phyloP scores from a whole-genome alignment of 2,113 vertebrate species.

The Castor canadensis region DNA sequence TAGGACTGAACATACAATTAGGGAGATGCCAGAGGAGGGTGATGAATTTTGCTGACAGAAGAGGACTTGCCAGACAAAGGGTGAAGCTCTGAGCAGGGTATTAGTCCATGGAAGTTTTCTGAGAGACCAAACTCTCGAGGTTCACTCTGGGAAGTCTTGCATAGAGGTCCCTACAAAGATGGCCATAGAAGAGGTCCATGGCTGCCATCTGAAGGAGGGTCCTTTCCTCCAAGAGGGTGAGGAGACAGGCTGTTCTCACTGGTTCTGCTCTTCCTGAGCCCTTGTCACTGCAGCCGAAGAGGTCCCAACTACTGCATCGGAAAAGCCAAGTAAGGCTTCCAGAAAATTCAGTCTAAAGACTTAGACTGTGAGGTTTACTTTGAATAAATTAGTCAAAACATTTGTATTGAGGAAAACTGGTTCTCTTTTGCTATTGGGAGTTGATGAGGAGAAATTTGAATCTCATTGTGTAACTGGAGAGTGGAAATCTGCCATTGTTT shows the following conservation, averaged over 20 bases:
- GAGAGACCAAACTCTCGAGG: background rate
- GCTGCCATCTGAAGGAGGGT: no score
- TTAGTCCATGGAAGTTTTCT: background rate
- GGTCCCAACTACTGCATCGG: no score
- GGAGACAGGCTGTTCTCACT: fast-evolving
- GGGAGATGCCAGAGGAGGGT: background rate
- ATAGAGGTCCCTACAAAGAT: no score
- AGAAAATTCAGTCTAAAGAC: fast-evolving
- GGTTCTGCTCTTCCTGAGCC: background rate
- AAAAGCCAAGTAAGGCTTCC: background rate
- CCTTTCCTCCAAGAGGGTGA: fast-evolving
- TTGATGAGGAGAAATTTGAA: background rate
- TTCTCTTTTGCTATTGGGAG: background rate
- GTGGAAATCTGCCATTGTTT: fast-evolving
- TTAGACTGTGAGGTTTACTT: background rate
- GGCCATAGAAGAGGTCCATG: background rate
- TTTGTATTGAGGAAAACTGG: background rate
- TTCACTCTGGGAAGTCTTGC: fast-evolving
- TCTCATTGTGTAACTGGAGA: fast-evolving
- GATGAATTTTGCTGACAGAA: background rate
- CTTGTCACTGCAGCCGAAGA: background rate
- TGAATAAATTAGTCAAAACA: background rate
- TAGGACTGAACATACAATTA: fast-evolving
- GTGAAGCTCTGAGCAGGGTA: background rate
- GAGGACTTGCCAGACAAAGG: background rate